phyloP scores from a whole-genome alignment of 1,140 invertebrate genomes.

The Drosophila elegans region DNA sequence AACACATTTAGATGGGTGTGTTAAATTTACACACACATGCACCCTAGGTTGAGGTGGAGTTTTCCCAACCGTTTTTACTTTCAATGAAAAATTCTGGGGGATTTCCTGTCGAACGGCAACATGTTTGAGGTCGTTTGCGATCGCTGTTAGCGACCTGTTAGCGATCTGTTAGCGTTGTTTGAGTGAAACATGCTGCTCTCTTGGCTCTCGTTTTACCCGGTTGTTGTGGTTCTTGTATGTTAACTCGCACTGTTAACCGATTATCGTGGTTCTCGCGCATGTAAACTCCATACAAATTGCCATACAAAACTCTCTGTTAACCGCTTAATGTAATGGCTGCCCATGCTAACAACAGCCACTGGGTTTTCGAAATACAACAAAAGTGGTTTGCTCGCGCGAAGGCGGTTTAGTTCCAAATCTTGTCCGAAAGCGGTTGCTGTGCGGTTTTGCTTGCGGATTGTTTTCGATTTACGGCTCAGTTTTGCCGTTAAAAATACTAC shows the following conservation, averaged over 20 bases:
- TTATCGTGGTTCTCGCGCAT: background rate
- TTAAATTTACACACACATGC: conserved; percentile 59
- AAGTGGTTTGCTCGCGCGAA: background rate
- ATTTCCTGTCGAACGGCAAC: conserved; percentile 28
- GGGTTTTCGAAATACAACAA: background rate
- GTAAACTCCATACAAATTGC: background rate
- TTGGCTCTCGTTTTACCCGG: background rate
- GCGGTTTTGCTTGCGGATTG: conserved; percentile 1
- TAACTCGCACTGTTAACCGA: background rate
- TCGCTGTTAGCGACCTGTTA: conserved; percentile 37
- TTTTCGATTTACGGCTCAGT: background rate
- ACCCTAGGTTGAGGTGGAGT: conserved; percentile 23
- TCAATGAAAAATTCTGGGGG: conserved; percentile 45
- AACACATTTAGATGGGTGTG: conserved; percentile 12
- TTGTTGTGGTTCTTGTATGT: background rate
- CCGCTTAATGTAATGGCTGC: background rate
- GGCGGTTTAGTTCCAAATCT: background rate
- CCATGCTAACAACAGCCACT: background rate
- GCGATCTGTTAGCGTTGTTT: conserved; percentile 37
- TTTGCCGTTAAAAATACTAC: background rate
- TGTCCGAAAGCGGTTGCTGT: background rate
- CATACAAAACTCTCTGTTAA: background rate
- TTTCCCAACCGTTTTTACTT: conserved; percentile 62
- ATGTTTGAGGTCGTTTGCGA: conserved; percentile 19
- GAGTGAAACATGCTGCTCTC: conserved; percentile 20